A percentile compares a stretch with the other conserved stretches of the same genome.
These are phyloP conservation scores for Aphelocoma coerulescens DNA, from an alignment of 2,113 vertebrate genomes.

Conservation along the genomic window DNA sequence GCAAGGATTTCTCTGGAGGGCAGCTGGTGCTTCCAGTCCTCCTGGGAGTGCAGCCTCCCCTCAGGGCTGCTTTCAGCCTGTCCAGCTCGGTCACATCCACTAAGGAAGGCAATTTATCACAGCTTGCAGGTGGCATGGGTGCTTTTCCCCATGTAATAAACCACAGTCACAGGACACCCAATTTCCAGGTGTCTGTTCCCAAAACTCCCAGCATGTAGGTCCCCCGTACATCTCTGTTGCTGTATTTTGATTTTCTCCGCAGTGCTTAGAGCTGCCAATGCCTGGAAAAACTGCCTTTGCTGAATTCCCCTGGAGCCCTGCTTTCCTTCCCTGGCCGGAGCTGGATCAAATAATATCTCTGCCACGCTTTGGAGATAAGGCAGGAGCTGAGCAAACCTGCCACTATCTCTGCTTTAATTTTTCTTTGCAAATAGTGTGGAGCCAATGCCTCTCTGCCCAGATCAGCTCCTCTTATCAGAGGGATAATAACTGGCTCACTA, in stretches of 20 bases:
- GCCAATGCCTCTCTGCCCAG: neutral
- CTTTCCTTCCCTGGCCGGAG: neutral
- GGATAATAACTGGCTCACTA: constrained; percentile 50
- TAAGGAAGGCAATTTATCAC: neutral
- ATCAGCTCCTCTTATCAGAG: constrained; percentile 38
- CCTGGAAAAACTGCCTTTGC: neutral
- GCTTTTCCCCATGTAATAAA: accelerated
- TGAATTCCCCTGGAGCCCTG: neutral
- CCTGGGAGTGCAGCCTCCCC: neutral
- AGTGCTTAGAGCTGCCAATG: neutral
- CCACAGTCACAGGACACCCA: neutral
- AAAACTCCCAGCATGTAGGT: neutral
- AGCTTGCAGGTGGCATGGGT: neutral
- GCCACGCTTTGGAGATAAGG: neutral
- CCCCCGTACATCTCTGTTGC: accelerated
- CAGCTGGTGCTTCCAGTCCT: neutral
- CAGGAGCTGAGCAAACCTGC: constrained; percentile 11
- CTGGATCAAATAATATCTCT: neutral
- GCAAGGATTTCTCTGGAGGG: neutral
- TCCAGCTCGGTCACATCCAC: neutral
- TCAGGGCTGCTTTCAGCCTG: neutral
- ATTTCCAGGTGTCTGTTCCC: neutral
- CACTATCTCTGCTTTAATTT: constrained; percentile 30
- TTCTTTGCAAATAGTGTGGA: neutral
- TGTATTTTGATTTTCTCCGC: neutral